phyloP scores from a whole-genome alignment of 2,888 invertebrate genomes.

The Idaea aversata region DNA sequence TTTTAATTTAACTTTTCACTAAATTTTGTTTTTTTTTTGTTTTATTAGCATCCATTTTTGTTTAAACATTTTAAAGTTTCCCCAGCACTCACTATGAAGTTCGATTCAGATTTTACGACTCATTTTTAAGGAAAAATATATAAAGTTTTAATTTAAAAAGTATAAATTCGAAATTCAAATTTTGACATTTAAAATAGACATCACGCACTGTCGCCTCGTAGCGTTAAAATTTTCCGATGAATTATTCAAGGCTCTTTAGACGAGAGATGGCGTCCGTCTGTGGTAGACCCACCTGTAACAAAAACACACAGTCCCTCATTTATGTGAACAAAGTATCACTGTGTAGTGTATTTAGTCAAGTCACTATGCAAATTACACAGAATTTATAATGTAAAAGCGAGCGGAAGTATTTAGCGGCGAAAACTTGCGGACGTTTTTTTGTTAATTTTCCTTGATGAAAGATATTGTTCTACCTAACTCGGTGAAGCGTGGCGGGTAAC shows the following conservation, averaged over 20 bases:
- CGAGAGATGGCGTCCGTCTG: slow-evolving; percentile 26
- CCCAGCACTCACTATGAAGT: neutral
- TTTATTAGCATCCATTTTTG: slow-evolving; percentile 1
- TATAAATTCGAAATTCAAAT: slow-evolving; percentile 3
- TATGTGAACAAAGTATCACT: slow-evolving; percentile 46
- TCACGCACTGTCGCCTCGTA: slow-evolving; percentile 49
- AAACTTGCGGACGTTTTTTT: neutral
- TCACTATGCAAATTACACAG: slow-evolving; percentile 42
- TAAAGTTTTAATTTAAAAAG: neutral
- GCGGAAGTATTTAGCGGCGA: slow-evolving; percentile 10
- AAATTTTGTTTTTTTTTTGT: neutral
- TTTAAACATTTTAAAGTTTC: neutral
- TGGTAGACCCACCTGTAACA: slow-evolving; percentile 63
- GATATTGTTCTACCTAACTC: neutral
- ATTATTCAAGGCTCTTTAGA: slow-evolving; percentile 73
- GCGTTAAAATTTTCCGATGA: slow-evolving; percentile 71
- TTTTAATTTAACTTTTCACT: slow-evolving; percentile 9
- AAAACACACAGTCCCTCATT: slow-evolving; percentile 67
- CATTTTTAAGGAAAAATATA: neutral
- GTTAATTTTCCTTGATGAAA: neutral
- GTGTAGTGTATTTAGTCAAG: slow-evolving; percentile 44
- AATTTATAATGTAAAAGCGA: slow-evolving; percentile 34
- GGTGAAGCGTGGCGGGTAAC: neutral
- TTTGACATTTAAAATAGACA: slow-evolving; percentile 33
- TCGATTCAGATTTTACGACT: neutral